phyloP scores from a whole-genome alignment of 2,113 vertebrate species.

The Ellobius talpinus region DNA sequence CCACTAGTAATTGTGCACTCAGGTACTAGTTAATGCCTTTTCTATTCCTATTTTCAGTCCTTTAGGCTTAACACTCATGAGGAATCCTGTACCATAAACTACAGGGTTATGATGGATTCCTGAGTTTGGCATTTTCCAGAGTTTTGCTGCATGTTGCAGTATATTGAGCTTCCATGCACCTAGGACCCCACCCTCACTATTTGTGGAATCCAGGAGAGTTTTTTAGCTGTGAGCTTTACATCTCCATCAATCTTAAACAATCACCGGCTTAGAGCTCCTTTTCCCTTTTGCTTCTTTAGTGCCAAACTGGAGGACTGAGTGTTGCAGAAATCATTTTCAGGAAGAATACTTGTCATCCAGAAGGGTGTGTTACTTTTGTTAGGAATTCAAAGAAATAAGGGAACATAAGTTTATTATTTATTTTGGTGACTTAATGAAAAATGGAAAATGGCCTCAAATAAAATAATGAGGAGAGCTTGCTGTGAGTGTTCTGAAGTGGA shows the following conservation, averaged over 20 bases:
- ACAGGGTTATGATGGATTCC: too few relatives aligned
- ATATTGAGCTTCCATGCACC: background rate
- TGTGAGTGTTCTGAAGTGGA: background rate
- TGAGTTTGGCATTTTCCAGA: background rate
- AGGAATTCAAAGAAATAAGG: background rate
- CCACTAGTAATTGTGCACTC: background rate
- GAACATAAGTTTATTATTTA: conserved; percentile 16
- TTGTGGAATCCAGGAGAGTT: background rate
- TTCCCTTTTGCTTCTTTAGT: background rate
- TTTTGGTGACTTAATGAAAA: conserved; percentile 55
- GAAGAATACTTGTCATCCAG: background rate
- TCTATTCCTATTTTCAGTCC: background rate
- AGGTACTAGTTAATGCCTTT: background rate
- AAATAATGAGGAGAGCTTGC: background rate
- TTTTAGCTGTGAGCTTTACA: background rate
- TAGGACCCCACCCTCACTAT: background rate
- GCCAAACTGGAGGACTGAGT: background rate
- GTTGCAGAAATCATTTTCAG: background rate
- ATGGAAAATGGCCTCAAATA: background rate
- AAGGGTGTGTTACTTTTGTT: background rate
- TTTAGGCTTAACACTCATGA: background rate
- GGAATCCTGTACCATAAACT: background rate
- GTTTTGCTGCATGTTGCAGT: background rate
- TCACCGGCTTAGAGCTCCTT: background rate
- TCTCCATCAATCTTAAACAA: background rate